Base-by-base conservation (phyloP, 2,888 invertebrate species). In the Euzophera pinguis region DNA sequence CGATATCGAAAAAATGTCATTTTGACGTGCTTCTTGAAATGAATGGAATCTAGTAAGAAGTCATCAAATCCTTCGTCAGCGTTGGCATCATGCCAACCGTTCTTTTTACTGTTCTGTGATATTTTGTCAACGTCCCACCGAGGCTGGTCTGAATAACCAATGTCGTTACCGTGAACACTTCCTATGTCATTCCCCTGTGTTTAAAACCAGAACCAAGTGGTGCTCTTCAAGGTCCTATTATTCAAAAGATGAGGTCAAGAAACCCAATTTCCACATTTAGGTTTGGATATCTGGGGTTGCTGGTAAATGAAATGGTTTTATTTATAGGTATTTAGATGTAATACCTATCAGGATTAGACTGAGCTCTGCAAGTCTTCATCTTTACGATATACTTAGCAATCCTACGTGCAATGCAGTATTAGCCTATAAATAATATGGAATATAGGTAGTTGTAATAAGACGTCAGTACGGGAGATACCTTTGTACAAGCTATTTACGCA, bases 51-150 rank as follows among this genome's bases (percentile, higher is more conserved):
- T 32, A 12, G 12, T 43, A 3, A 27, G 13, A 10, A 45, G 32
- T 32, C 32, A 45, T 14, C 45, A 45, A 34, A 41, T 16, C 45
- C 35, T 51, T 53, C 49, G 41, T 35, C 35, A 17, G 50, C 56
- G 9, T 61, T 84, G 88, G 87, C 87, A 71, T 42, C n/a, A 35
- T 69, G 83, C 89, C 89, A 87, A 71, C 60, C 53, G 58, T 63
- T 65, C 71, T 69, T 74, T 69, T 75, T 64, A 76, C 72, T 79
- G 80, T 74, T 70, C 65, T 60, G 60, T 62, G 67, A 65, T 75
- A 78, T 77, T 81, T 82, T 82, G 83, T 84, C 84, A 84, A 82
- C 79, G 78, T 79, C 71, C 63, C 62, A 61, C 63, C 84, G 84
- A 83, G 84, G 83, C 78, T 78, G 70, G 61, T 68, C 64, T 72